A percentile compares a stretch with the other conserved stretches of the same genome.
phyloP scores from a whole-genome alignment of 2,113 vertebrate genomes.

The Agapornis roseicollis region DNA sequence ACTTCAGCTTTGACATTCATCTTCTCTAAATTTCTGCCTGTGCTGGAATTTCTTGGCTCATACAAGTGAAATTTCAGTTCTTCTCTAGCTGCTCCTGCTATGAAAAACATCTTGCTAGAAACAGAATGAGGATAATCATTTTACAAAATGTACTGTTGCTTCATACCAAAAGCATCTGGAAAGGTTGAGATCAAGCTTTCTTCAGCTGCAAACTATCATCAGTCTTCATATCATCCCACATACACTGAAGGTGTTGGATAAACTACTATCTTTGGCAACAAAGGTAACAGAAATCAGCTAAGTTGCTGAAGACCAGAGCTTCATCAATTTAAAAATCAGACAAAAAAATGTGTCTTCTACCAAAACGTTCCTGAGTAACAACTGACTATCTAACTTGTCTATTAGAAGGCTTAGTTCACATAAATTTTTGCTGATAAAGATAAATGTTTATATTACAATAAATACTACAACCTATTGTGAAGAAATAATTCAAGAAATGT shows the following conservation, averaged over 20 bases:
- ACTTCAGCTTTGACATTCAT: not conserved
- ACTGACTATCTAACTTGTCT: not conserved
- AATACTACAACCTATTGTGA: not conserved
- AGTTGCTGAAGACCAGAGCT: not conserved
- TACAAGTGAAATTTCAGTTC: not conserved
- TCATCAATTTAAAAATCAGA: not conserved
- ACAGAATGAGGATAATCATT: not conserved
- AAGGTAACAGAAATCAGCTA: not conserved
- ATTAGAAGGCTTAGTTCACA: not conserved
- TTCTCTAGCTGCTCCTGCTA: not conserved
- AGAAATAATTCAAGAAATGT: not conserved
- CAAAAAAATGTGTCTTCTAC: not conserved
- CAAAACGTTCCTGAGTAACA: not conserved
- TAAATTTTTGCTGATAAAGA: not conserved
- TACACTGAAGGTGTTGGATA: not conserved
- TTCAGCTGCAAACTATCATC: not conserved
- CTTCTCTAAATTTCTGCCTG: not conserved
- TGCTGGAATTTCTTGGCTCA: constrained; percentile 35
- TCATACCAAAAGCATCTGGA: not conserved
- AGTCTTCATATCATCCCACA: not conserved
- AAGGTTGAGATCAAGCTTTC: not conserved
- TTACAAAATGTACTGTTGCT: not conserved
- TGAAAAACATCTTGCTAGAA: not conserved
- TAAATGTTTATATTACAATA: not conserved
- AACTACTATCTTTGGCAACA: not conserved